Evolutionary conservation across 1,140 invertebrate species (phyloP).

Genomic region (Scylla paramamosain): DNA sequence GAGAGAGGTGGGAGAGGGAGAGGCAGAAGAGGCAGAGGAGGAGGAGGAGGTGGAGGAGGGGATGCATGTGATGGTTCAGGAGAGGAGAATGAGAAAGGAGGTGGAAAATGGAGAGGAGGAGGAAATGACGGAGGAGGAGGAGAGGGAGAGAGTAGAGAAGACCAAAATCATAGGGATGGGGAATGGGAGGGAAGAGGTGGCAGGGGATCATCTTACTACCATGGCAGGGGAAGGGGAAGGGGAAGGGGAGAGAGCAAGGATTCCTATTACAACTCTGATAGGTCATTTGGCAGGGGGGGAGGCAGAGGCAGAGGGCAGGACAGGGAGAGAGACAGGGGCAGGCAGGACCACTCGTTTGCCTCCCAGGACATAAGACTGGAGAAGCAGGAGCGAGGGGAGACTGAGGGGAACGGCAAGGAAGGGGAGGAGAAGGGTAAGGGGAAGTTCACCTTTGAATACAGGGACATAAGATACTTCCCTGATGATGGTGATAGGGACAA

Average conservation of each 20-base stretch:
- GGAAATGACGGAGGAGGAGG: neutral
- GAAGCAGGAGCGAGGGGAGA: neutral
- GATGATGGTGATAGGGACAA: conserved; percentile 47
- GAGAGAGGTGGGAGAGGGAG: conserved; percentile 57
- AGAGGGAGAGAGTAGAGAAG: conserved; percentile 39
- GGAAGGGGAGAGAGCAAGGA: conserved; percentile 27
- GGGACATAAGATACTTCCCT: conserved; percentile 67
- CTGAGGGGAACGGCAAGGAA: conserved; percentile 24
- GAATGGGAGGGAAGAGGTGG: neutral
- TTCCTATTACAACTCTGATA: neutral
- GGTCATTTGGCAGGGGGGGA: conserved; percentile 31
- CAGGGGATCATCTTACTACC: neutral
- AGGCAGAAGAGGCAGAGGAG: conserved; percentile 56
- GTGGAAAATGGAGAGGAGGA: conserved; percentile 25
- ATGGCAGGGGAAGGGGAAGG: neutral
- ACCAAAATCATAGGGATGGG: neutral
- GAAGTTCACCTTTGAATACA: conserved; percentile 47
- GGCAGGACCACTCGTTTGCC: neutral
- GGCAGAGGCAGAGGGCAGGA: conserved; percentile 53
- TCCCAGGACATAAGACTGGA: neutral
- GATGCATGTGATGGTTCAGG: conserved; percentile 26
- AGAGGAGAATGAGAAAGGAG: conserved; percentile 31
- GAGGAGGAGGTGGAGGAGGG: conserved; percentile 39
- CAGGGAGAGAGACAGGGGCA: conserved; percentile 46
- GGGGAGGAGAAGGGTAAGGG: conserved; percentile 46